Conservation (phyloP, 2,888 invertebrate genomes). For the Dolomedes plantarius region DNA sequence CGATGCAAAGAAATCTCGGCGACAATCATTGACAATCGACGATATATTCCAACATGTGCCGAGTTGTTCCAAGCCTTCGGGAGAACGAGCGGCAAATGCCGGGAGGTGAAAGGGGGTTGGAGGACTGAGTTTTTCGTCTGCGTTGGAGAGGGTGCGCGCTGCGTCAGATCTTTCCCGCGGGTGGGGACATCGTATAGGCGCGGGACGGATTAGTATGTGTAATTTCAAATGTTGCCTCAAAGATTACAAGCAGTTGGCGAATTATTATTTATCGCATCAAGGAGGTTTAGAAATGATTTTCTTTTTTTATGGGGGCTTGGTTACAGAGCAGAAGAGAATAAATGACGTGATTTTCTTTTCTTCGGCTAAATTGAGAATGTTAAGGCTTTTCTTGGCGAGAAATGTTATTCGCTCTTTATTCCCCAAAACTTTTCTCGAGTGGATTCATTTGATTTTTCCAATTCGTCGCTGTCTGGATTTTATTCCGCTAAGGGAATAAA, state of each 20-base stretch:
- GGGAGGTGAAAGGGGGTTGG: constrained; percentile 9
- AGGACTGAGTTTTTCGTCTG: constrained; percentile 34
- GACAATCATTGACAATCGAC: constrained; percentile 26
- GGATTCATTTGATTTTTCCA: too few relatives aligned
- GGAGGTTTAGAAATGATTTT: too few relatives aligned
- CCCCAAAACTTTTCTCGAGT: too few relatives aligned
- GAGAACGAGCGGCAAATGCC: constrained; percentile 25
- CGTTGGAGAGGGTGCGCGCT: constrained; percentile 48
- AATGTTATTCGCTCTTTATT: too few relatives aligned
- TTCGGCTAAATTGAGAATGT: too few relatives aligned
- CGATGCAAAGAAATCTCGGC: constrained; percentile 37
- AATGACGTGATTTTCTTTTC: too few relatives aligned
- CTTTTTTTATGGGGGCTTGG: too few relatives aligned
- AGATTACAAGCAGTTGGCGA: not conserved
- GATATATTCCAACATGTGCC: constrained; percentile 4
- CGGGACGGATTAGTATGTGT: constrained; percentile 1
- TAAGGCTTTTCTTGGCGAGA: too few relatives aligned
- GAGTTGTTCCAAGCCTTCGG: not conserved
- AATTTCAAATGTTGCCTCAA: not conserved
- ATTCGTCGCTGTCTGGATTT: too few relatives aligned
- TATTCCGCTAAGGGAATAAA: too few relatives aligned
- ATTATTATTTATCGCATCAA: too few relatives aligned
- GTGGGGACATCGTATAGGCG: constrained; percentile 4
- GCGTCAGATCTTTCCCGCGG: not conserved
- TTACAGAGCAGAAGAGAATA: too few relatives aligned